A percentile compares a stretch with the other conserved stretches of the same genome.
phyloP scores from a whole-genome alignment of 2,113 vertebrate genomes.

The Diphyllodes magnificus region DNA sequence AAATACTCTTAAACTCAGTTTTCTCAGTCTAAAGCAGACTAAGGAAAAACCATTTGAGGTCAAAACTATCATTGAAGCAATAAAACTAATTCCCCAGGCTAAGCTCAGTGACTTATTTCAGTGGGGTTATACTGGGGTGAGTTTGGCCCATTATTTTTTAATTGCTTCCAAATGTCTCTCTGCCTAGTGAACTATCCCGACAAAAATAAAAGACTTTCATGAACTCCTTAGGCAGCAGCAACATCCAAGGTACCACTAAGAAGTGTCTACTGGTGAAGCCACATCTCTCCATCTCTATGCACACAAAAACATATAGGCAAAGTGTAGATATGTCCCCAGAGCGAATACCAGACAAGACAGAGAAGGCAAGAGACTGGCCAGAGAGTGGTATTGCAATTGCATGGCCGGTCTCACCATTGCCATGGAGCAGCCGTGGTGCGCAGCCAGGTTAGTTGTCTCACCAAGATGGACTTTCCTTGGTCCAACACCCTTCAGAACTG shows the following conservation, averaged over 20 bases:
- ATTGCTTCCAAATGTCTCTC: slow-evolving; percentile 27
- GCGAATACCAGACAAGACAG: not conserved
- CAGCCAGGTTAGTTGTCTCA: not conserved
- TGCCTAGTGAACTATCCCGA: not conserved
- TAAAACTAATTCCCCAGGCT: slow-evolving; percentile 15
- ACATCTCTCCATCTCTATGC: not conserved
- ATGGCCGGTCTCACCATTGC: accelerated
- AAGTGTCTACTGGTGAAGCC: not conserved
- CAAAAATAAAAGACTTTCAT: not conserved
- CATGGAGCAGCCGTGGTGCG: not conserved
- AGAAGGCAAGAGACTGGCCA: not conserved
- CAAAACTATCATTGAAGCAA: not conserved
- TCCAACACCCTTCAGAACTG: not conserved
- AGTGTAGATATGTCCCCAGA: not conserved
- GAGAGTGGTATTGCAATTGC: not conserved
- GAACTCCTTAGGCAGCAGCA: not conserved
- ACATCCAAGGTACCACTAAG: not conserved
- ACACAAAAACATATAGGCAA: not conserved
- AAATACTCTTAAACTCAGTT: not conserved
- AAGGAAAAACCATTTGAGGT: slow-evolving; percentile 8
- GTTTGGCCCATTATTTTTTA: slow-evolving; percentile 25
- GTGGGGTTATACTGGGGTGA: slow-evolving; percentile 11
- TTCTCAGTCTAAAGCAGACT: not conserved
- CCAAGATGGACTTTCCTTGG: not conserved
- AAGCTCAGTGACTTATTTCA: slow-evolving; percentile 9